These are phyloP conservation scores for Perca flavescens DNA, from an alignment of 2,113 vertebrate genomes.

Conservation along the genomic window DNA sequence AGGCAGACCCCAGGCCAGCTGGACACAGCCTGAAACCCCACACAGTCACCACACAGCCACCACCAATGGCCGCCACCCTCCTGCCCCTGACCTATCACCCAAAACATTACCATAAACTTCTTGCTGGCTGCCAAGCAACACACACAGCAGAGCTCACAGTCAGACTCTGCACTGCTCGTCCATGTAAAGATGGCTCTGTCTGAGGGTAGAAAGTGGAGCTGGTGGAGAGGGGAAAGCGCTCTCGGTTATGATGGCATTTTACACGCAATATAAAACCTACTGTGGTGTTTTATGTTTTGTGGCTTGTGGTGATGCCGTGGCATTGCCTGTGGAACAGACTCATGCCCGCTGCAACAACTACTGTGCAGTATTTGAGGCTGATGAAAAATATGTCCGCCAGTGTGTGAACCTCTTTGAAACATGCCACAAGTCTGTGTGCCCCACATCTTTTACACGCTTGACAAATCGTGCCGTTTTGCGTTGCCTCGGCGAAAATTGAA, in stretches of 20 bases:
- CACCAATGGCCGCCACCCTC: conserved; percentile 66
- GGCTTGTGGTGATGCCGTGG: conserved; percentile 75
- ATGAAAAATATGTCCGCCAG: conserved; percentile 59
- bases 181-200: conserved; percentile 77
- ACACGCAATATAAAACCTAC: conserved; percentile 74
- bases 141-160: conserved; percentile 59
- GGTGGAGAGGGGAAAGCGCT: conserved; percentile 42
- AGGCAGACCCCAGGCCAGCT: conserved; percentile 69
- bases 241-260: conserved; percentile 73
- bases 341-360: conserved; percentile 55
- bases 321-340: conserved; percentile 63
- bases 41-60: conserved; percentile 70
- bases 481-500: conserved; percentile 63
- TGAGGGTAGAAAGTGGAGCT: conserved; percentile 52
- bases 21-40: conserved; percentile 66
- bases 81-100: conserved; percentile 76
- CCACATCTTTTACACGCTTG: conserved; percentile 40
- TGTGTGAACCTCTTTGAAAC: conserved; percentile 52
- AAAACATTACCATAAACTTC: conserved; percentile 79
- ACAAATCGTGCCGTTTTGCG: conserved; percentile 49
- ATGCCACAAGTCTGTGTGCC: conserved; percentile 59
- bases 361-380: conserved; percentile 62
- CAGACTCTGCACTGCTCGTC: conserved; percentile 33
- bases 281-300: conserved; percentile 78
- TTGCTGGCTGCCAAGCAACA: conserved; percentile 73